These are phyloP conservation scores for Drosophila truncata DNA, from an alignment of 1,140 invertebrate species.

Conservation along the genomic window DNA sequence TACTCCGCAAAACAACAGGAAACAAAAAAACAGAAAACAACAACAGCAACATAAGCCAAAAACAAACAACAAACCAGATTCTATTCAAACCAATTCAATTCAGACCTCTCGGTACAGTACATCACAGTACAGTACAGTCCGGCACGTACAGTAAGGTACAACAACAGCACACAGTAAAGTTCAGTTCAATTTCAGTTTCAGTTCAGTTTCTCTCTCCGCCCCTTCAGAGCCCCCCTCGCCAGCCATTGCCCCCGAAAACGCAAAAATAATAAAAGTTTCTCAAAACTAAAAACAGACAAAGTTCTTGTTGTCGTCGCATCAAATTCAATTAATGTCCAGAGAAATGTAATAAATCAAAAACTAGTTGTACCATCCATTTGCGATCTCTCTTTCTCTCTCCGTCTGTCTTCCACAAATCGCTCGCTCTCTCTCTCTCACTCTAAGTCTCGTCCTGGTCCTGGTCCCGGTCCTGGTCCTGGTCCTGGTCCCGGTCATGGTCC, in stretches of 20 bases:
- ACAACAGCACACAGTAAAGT: constrained; percentile 23
- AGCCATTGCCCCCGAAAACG: constrained; percentile 54
- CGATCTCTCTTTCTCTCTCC: constrained; percentile 35
- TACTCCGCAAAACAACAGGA: constrained; percentile 41
- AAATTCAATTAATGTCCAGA: constrained; percentile 77
- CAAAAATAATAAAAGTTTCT: constrained; percentile 58
- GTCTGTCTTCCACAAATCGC: constrained; percentile 30
- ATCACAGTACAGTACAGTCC: constrained; percentile 12
- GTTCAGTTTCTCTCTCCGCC: constrained; percentile 24
- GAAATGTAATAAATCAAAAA: constrained; percentile 78
- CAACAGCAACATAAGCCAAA: constrained; percentile 26
- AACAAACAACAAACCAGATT: constrained; percentile 40
- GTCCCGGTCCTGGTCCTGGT: constrained; percentile 22
- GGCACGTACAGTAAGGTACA: constrained; percentile 15
- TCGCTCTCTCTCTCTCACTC: constrained; percentile 32
- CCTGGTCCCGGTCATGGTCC: constrained; percentile 21
- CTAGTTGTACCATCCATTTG: constrained; percentile 56
- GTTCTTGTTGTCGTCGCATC: constrained; percentile 75
- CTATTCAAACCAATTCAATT: constrained; percentile 28
- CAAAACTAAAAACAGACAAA: constrained; percentile 57
- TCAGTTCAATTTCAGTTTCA: constrained; percentile 20
- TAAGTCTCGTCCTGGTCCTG: constrained; percentile 16
- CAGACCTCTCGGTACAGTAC: constrained; percentile 24
- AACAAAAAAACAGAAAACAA: constrained; percentile 34
- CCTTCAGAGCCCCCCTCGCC: constrained; percentile 48